Evolutionary conservation across 2,888 invertebrate genomes (phyloP), one percentile per base, ranked within the genome.

Genomic region (Sesia apiformis): DNA sequence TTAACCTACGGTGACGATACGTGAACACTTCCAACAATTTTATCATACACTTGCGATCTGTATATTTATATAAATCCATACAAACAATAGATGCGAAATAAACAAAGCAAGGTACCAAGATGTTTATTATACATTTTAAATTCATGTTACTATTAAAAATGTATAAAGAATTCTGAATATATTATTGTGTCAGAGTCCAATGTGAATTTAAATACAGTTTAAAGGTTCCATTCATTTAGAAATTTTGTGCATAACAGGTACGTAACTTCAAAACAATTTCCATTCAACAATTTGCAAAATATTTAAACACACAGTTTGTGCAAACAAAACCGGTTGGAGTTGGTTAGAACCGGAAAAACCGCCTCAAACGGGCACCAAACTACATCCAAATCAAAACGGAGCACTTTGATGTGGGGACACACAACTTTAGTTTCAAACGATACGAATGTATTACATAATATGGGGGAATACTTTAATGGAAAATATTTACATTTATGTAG

Each of bases 351-450:
- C 52, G 52, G 52, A 52, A 39, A 39, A 49, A 53, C 53, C 53
- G 53, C 46, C 5, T 53, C 53, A 23, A 49, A 53, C 53, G 8
- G 8, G 40, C 39, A 39, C 42, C 39, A 38, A 53, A 49, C 53
- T 53, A 53, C 49, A 49, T 53, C 42, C 49, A 53, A 53, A 53
- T 53, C 49, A 53, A 52, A 52, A 52, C 42, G 41, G 38, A 8
- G 23, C 49, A 5, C 53, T 53, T 53, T 53, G 53, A 53, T 53
- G 53, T 49, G 53, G 53, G 23, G 53, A 53, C 49, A 40, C 8
- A 39, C 41, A 53, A 49, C 49, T 53, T 53, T 52, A 52, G 50
- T 50, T 50, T 50, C 38, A 38, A 50, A 50, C 50, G 39, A 50
- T 50, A 38, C 5, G 38, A 50, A 50, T 38, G 42, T 6, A 39